A percentile compares a stretch with the other conserved stretches of the same genome.
These are phyloP conservation scores for Urocyon cinereoargenteus DNA, from an alignment of 2,797 vertebrate genomes.

Conservation along the genomic window DNA sequence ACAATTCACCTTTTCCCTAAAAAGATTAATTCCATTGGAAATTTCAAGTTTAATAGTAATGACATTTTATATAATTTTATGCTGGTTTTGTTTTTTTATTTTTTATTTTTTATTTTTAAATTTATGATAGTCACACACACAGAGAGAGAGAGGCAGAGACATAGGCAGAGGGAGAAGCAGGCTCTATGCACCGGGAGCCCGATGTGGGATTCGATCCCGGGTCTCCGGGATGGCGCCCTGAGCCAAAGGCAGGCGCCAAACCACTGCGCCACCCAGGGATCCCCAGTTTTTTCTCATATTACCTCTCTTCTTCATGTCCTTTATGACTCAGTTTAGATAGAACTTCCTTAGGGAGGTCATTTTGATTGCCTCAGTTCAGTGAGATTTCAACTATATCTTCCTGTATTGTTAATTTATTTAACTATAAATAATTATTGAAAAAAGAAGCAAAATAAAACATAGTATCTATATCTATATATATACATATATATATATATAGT, in stretches of 20 bases:
- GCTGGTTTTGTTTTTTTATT: constrained; percentile 11
- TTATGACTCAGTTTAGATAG: neutral
- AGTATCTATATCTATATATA: too few species aligned
- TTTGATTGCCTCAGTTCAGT: neutral
- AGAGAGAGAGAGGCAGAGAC: too few species aligned
- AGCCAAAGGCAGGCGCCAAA: too few species aligned
- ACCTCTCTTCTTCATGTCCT: neutral
- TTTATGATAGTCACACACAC: too few species aligned
- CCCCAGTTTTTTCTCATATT: neutral
- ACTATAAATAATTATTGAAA: neutral
- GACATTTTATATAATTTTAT: neutral
- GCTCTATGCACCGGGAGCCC: too few species aligned
- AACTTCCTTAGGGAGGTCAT: neutral
- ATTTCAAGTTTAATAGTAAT: constrained; percentile 7
- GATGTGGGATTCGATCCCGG: too few species aligned
- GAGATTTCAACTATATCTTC: neutral
- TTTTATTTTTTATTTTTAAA: too few species aligned
- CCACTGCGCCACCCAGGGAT: too few species aligned
- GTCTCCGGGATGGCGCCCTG: too few species aligned
- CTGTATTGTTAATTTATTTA: neutral
- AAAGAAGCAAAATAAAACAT: neutral
- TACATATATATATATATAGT: neutral
- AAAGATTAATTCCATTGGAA: neutral
- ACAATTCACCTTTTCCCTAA: neutral
- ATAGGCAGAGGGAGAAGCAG: too few species aligned